Base-by-base conservation (phyloP, 2,113 vertebrate genomes). In the Rhombomys opimus region DNA sequence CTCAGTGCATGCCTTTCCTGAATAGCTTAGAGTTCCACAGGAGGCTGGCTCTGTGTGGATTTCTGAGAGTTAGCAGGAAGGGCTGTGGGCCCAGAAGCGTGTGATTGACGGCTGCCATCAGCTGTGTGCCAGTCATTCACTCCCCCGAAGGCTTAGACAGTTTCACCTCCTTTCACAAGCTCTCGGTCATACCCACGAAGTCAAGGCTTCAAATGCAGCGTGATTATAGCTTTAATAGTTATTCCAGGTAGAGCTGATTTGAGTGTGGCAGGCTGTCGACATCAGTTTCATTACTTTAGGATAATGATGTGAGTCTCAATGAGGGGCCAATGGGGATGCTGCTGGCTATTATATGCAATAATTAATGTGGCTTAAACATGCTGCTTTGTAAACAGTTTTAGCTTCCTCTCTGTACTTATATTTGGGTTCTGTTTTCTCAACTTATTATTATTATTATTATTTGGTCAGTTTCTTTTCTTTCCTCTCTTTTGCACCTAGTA, bases 231-330 rank as follows among this genome's bases (percentile, higher is more conserved):
- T 87, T 38, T 95, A 95, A 95, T 95, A 70, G 89, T 77, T 89
- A 72, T 73, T 97, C 81, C 96, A 96, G 97, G 96, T 97, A 96
- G 95, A 95, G 89, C 50, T 13, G 38, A 93, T 93, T 82, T 65
- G 23, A 59, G 30, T 52, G 61, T 46, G 54, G 67, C 50, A 52
- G 30, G 88, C 80, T 89, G 46, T 93, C 70, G 94, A 95, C 90
- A 92, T 87, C 70, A n/a, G 57, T 76, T 96, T 97, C 95, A 95
- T 97, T 91, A 88, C 94, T 95, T 90, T 85, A 92, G 81, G 41
- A 92, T 87, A 90, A 96, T 95, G 93, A 90, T 91, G 75, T 14
- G n/a, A 77, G 93, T 90, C 94, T 90, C 77, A 61, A 87, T 12
- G 25, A 95, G 95, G 70, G 65, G 46, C 81, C 41, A 23, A 20